phyloP scores from a whole-genome alignment of 2,888 invertebrate species.

The Lithophane semibrunnea region DNA sequence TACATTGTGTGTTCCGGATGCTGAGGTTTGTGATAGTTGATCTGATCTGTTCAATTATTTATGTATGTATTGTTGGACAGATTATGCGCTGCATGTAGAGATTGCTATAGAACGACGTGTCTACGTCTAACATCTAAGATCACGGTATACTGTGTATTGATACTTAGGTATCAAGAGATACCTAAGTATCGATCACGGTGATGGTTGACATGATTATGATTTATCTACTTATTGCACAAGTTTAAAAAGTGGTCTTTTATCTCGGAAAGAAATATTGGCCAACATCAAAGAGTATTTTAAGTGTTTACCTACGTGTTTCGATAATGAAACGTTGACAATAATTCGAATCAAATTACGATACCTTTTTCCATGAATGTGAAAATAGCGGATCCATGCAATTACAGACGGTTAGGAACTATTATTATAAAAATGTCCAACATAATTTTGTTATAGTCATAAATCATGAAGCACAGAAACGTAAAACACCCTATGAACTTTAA shows the following conservation, averaged over 20 bases:
- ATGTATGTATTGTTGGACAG: slow-evolving; percentile 15
- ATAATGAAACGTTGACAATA: not conserved
- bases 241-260: not conserved
- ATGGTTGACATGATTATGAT: not conserved
- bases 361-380: not conserved
- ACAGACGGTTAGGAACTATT: not conserved
- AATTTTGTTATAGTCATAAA: not conserved
- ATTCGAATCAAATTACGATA: not conserved
- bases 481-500: not conserved
- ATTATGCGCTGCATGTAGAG: slow-evolving; percentile 13
- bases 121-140: not conserved
- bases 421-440: not conserved
- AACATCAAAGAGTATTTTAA: not conserved
- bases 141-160: no score
- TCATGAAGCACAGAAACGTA: not conserved
- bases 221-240: not conserved
- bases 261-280: not conserved
- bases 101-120: not conserved
- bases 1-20: slow-evolving; percentile 81
- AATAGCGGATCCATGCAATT: not conserved
- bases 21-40: slow-evolving; percentile 72
- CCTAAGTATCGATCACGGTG: no score
- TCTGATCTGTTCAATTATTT: slow-evolving; percentile 49
- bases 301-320: not conserved
- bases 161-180: no score